Percentiles rank a stretch among this genome's conserved stretches.
phyloP scores from a whole-genome alignment of 2,797 vertebrate species.

The Margarornis squamiger region DNA sequence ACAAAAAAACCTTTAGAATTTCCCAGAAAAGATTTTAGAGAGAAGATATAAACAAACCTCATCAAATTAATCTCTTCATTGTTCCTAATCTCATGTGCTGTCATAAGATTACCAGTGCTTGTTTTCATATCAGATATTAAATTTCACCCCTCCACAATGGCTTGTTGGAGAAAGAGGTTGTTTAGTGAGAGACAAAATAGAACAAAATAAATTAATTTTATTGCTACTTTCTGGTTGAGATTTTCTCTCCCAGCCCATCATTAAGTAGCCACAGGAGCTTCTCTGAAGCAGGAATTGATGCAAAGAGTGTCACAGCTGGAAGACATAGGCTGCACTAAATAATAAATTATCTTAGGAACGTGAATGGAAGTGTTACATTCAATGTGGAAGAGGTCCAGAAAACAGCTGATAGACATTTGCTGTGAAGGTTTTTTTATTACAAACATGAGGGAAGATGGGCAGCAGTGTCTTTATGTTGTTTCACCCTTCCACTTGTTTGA shows the following conservation, averaged over 20 bases:
- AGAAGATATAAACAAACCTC: slow-evolving; percentile 84
- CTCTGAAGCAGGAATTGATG: not conserved
- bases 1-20: slow-evolving; percentile 59
- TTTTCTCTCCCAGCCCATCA: not conserved
- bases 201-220: not conserved
- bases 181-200: not conserved
- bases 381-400: not conserved
- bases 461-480: not conserved
- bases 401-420: not conserved
- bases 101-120: slow-evolving; percentile 85
- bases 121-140: slow-evolving; percentile 84
- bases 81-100: slow-evolving; percentile 83
- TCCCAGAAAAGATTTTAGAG: slow-evolving; percentile 80
- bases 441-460: not conserved
- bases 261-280: not conserved
- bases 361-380: not conserved
- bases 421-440: not conserved
- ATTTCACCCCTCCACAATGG: slow-evolving; percentile 64
- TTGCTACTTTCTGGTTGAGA: not conserved
- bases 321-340: not conserved
- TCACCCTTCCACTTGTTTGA: not conserved
- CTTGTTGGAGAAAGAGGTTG: not conserved
- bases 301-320: not conserved
- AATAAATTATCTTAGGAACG: not conserved
- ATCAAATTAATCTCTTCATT: slow-evolving; percentile 85